Percentiles rank a stretch among this genome's conserved stretches.
These are phyloP conservation scores for Paelopatides confundens DNA, from an alignment of 53 echinoderm and acorn worm species.

Conservation along the genomic window DNA sequence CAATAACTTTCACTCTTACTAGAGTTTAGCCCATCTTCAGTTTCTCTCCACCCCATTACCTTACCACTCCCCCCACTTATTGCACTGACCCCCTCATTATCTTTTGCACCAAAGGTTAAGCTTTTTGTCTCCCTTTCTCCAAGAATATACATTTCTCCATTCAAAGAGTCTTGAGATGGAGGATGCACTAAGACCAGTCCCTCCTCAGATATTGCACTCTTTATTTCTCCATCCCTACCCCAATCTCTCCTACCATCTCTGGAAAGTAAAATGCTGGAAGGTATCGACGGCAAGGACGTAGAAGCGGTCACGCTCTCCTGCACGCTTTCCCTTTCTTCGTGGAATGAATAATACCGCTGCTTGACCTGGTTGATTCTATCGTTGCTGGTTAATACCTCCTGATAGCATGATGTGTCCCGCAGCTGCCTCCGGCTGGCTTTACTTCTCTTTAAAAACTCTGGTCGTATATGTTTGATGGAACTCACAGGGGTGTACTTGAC, in stretches of 20 bases:
- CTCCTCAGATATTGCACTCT: constrained; percentile 44
- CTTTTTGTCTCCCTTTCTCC: neutral
- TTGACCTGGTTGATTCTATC: neutral
- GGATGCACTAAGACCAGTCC: neutral
- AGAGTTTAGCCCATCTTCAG: neutral
- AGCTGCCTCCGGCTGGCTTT: neutral
- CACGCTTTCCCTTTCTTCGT: neutral
- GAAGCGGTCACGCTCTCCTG: neutral
- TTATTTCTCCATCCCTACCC: neutral
- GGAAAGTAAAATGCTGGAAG: neutral
- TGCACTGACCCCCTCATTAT: neutral
- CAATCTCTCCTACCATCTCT: neutral
- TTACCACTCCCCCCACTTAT: neutral
- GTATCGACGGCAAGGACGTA: constrained; percentile 27
- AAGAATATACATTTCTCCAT: neutral
- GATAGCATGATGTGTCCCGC: constrained; percentile 22
- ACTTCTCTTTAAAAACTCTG: constrained; percentile 60
- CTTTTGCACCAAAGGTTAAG: neutral
- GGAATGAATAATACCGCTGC: neutral
- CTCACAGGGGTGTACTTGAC: constrained; percentile 50
- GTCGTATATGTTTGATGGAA: constrained; percentile 70
- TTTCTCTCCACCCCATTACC: neutral
- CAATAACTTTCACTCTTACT: neutral
- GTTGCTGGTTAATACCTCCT: neutral
- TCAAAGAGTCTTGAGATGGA: neutral